Evolutionary conservation across 2,113 vertebrate genomes (phyloP).

Genomic region (Platysternon megacephalum): DNA sequence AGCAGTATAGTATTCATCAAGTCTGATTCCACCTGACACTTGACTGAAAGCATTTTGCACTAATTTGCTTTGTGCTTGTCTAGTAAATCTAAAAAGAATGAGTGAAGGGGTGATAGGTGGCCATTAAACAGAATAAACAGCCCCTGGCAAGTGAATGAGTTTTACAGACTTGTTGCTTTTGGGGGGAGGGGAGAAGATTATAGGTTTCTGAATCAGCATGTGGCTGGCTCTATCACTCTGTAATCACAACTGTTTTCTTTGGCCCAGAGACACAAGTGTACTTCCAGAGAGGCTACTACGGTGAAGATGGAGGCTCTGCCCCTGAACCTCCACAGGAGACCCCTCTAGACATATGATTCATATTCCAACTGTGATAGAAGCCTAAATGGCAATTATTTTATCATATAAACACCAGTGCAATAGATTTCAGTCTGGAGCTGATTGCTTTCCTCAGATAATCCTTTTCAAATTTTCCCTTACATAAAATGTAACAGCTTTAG

Average conservation of each 20-base stretch:
- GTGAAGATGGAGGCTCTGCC: slow-evolving; percentile 65
- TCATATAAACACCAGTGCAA: slow-evolving; percentile 73
- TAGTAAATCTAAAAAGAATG: slow-evolving; percentile 79
- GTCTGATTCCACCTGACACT: slow-evolving; percentile 78
- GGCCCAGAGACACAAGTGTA: slow-evolving; percentile 63
- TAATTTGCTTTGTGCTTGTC: slow-evolving; percentile 80
- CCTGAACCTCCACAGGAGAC: slow-evolving; percentile 64
- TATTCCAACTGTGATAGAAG: slow-evolving; percentile 75
- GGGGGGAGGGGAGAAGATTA: slow-evolving; percentile 58
- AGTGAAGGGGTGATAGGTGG: slow-evolving; percentile 77
- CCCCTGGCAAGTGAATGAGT: slow-evolving; percentile 69
- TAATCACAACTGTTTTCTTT: slow-evolving; percentile 76
- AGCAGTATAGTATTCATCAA: slow-evolving; percentile 64
- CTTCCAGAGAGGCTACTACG: slow-evolving; percentile 66
- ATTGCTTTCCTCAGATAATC: slow-evolving; percentile 69
- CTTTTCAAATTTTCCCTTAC: slow-evolving; percentile 72
- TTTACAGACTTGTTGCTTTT: slow-evolving; percentile 74
- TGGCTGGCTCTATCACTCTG: slow-evolving; percentile 72
- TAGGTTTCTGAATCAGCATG: slow-evolving; percentile 73
- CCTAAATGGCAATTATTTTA: slow-evolving; percentile 79
- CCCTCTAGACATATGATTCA: slow-evolving; percentile 72
- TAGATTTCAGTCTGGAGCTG: slow-evolving; percentile 70
- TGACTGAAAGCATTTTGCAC: slow-evolving; percentile 79
- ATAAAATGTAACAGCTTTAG: slow-evolving; percentile 73
- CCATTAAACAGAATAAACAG: slow-evolving; percentile 83